These are phyloP conservation scores for Sphenopsis melanotis DNA, from an alignment of 2,797 vertebrate species.

Conservation along the genomic window DNA sequence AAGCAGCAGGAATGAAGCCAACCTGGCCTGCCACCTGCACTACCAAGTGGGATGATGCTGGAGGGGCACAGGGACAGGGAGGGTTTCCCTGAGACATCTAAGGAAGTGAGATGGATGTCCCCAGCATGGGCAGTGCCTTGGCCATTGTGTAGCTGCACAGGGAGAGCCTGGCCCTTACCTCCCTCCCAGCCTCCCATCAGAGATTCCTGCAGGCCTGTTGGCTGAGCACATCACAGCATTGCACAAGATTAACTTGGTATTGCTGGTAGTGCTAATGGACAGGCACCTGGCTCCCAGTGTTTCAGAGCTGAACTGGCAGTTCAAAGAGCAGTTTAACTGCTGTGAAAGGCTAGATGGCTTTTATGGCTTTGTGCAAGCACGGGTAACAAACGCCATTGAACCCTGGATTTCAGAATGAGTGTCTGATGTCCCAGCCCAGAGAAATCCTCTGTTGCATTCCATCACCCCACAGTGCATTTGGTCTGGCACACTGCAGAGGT, in stretches of 20 bases:
- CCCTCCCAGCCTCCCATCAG: not conserved
- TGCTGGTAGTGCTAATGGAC: not conserved
- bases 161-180: not conserved
- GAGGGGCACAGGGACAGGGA: not conserved
- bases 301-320: not conserved
- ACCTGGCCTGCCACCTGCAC: not conserved
- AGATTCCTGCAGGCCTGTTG: not conserved
- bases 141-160: not conserved
- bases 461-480: not conserved
- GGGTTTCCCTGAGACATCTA: not conserved
- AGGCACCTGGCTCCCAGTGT: not conserved
- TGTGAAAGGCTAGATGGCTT: not conserved
- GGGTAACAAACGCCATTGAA: accelerated
- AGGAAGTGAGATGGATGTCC: not conserved
- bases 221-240: not conserved
- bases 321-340: not conserved
- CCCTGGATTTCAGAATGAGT: not conserved
- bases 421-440: not conserved
- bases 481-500: not conserved
- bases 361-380: not conserved
- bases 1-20: not conserved
- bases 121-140: accelerated
- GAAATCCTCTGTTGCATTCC: not conserved
- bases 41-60: not conserved
- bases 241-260: not conserved